Conservation (phyloP, 2,797 vertebrate genomes). For the Sciurus vulgaris region DNA sequence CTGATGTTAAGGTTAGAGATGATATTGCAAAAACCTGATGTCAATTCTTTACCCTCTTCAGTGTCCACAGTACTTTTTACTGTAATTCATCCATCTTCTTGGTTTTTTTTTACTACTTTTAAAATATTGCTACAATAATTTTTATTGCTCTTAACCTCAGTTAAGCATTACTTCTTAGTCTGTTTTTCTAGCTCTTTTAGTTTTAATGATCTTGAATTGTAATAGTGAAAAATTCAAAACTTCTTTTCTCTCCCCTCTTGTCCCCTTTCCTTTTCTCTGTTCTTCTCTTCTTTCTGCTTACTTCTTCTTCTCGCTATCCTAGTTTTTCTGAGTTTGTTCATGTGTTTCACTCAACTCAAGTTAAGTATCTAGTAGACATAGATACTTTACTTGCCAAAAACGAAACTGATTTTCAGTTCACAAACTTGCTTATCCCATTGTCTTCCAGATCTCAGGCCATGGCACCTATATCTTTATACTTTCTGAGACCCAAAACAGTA, state of each 20-base stretch:
- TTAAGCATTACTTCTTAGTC: background rate
- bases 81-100: background rate
- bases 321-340: background rate
- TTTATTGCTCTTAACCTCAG: background rate
- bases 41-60: background rate
- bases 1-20: background rate
- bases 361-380: background rate
- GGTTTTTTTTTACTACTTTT: background rate
- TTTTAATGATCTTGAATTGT: background rate
- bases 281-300: background rate
- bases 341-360: background rate
- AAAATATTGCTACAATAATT: background rate
- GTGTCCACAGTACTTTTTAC: background rate
- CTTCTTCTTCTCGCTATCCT: background rate
- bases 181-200: background rate
- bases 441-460: background rate
- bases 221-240: background rate
- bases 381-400: background rate
- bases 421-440: background rate
- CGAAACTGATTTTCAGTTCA: background rate
- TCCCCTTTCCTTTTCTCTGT: background rate
- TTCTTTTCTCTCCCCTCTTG: background rate
- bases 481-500: background rate
- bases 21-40: background rate
- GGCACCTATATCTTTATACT: background rate